These are phyloP conservation scores for Aepyceros melampus DNA, from an alignment of 2,113 vertebrate genomes.

Conservation along the genomic window DNA sequence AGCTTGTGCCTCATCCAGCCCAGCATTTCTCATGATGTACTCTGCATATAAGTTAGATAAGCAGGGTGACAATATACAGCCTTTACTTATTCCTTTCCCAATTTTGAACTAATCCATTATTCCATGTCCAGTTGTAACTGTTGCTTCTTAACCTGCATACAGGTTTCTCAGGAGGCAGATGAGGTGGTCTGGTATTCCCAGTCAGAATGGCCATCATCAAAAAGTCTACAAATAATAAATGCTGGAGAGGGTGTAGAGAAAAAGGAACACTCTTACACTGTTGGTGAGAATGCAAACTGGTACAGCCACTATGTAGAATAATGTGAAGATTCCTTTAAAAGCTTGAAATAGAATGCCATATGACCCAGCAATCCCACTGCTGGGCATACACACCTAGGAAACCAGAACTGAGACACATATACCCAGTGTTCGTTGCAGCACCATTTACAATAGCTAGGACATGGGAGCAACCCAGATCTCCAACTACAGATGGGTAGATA, in stretches of 20 bases:
- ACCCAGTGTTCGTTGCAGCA: neutral
- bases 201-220: neutral
- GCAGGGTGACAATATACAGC: neutral
- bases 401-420: neutral
- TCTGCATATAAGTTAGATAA: neutral
- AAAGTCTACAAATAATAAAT: neutral
- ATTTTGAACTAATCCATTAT: neutral
- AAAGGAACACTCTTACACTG: neutral
- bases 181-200: neutral
- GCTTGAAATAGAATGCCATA: neutral
- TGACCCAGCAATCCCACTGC: neutral
- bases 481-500: neutral
- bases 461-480: neutral
- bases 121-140: neutral
- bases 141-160: neutral
- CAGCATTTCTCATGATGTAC: neutral
- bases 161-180: neutral
- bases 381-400: neutral
- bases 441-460: neutral
- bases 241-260: neutral
- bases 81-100: neutral
- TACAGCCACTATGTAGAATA: neutral
- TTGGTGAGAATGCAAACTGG: neutral
- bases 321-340: neutral
- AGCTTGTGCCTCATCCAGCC: neutral